phyloP scores from a whole-genome alignment of 2,888 invertebrate genomes.

The Drosophila maculinotata region DNA sequence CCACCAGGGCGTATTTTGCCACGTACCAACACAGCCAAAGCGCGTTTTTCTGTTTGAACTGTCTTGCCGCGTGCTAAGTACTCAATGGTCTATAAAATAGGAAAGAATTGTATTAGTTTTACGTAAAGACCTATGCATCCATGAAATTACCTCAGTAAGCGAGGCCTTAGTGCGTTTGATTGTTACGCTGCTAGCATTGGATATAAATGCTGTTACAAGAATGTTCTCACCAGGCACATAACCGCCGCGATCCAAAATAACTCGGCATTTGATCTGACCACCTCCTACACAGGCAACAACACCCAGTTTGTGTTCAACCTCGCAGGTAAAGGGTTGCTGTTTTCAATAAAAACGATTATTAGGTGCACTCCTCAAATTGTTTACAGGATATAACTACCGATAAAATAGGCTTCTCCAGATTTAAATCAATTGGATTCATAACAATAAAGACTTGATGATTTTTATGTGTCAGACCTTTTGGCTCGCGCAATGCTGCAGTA shows the following conservation, averaged over 20 bases:
- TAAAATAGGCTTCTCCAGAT: slow-evolving; percentile 94
- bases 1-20: slow-evolving; percentile 93
- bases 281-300: slow-evolving; percentile 93
- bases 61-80: slow-evolving; percentile 94
- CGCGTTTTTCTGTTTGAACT: slow-evolving; percentile 94
- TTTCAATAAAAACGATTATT: slow-evolving; percentile 1
- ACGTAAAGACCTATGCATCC: background rate
- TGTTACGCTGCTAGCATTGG: slow-evolving; percentile 93
- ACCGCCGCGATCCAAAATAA: slow-evolving; percentile 95
- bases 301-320: slow-evolving; percentile 95
- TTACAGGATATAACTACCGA: no score
- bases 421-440: slow-evolving; percentile 97
- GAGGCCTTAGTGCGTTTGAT: slow-evolving; percentile 94
- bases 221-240: slow-evolving; percentile 98
- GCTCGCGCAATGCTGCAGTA: slow-evolving; percentile 94
- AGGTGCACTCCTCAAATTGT: background rate
- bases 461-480: slow-evolving; percentile 94
- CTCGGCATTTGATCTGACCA: slow-evolving; percentile 94
- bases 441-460: slow-evolving; percentile 99
- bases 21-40: slow-evolving; percentile 91
- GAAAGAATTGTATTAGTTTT: background rate
- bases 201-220: slow-evolving; percentile 92
- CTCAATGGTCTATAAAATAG: slow-evolving; percentile 90
- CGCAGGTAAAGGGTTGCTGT: slow-evolving; percentile 95
- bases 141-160: slow-evolving; percentile 87